phyloP scores from a whole-genome alignment of 1,140 invertebrate species.

The Panonychus citri region DNA sequence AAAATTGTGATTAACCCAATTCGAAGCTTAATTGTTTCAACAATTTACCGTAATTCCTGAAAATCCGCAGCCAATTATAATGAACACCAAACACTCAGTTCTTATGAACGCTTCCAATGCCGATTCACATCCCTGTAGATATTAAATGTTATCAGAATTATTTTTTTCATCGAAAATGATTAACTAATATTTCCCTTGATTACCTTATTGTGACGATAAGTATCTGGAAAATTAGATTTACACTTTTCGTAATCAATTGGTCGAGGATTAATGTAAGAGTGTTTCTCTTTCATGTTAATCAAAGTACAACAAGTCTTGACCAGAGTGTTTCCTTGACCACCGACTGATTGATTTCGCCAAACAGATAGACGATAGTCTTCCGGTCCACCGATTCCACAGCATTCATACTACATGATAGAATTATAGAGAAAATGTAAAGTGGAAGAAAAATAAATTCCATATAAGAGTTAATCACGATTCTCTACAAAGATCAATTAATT shows the following conservation, averaged over 20 bases:
- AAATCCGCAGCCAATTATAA: conserved; percentile 30
- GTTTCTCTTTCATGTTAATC: conserved; percentile 31
- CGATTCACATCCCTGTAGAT: conserved; percentile 38
- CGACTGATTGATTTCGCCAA: conserved; percentile 27
- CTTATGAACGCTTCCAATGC: conserved; percentile 49
- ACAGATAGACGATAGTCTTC: conserved; percentile 54
- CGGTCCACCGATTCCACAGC: conserved; percentile 53
- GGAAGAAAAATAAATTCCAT: too few relatives aligned
- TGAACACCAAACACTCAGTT: conserved; percentile 43
- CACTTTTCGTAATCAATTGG: conserved; percentile 43
- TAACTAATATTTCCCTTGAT: neutral
- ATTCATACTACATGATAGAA: conserved; percentile 35
- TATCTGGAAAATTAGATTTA: conserved; percentile 33
- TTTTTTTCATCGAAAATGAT: neutral
- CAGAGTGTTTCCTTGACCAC: conserved; percentile 25
- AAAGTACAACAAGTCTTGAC: conserved; percentile 52
- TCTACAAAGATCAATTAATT: too few relatives aligned
- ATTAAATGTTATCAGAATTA: conserved; percentile 2
- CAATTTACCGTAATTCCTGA: conserved; percentile 17
- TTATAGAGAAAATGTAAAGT: conserved; percentile 16
- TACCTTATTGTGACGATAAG: conserved; percentile 11
- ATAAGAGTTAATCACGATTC: too few relatives aligned
- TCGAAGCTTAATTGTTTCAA: neutral
- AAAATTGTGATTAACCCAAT: neutral
- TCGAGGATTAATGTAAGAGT: conserved; percentile 45